Evolutionary conservation across 1,140 invertebrate species (phyloP).

Genomic region (Aphaenogaster rudis): DNA sequence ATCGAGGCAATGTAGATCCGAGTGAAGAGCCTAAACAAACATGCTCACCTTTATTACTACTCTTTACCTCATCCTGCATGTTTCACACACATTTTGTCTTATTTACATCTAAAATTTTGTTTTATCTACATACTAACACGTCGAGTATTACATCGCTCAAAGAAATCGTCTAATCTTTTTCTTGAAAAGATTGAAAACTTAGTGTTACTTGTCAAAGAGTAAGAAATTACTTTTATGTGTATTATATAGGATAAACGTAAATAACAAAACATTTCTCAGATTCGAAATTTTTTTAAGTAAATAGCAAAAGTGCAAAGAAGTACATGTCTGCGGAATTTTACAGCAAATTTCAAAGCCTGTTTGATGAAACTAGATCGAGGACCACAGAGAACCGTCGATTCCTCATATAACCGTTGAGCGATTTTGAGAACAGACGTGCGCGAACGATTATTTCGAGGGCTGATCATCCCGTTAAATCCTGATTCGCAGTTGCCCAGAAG

Average conservation of each 20-base stretch:
- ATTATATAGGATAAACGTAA: background rate
- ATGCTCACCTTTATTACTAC: constrained; percentile 86
- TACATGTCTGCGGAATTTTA: background rate
- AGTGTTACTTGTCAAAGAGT: background rate
- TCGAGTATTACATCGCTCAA: background rate
- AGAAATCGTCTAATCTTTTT: background rate
- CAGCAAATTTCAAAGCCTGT: background rate
- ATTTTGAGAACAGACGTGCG: constrained; percentile 73
- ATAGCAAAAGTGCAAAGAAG: background rate
- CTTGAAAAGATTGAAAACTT: background rate
- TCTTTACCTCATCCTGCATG: constrained; percentile 76
- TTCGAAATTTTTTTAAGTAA: background rate
- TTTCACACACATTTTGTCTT: constrained; percentile 56
- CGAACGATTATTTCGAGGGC: constrained; percentile 79
- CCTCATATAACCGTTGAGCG: constrained; percentile 62
- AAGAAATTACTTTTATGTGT: background rate
- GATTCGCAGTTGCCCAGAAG: constrained; percentile 71
- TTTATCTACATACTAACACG: background rate
- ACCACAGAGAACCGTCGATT: constrained; percentile 55
- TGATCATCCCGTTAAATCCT: constrained; percentile 82
- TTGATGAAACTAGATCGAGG: constrained; percentile 48
- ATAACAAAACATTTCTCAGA: background rate
- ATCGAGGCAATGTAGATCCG: constrained; percentile 66
- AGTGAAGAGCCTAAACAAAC: constrained; percentile 86
- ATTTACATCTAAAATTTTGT: constrained; percentile 49